phyloP scores from a whole-genome alignment of 2,797 vertebrate genomes.

The Labeo calbasu region DNA sequence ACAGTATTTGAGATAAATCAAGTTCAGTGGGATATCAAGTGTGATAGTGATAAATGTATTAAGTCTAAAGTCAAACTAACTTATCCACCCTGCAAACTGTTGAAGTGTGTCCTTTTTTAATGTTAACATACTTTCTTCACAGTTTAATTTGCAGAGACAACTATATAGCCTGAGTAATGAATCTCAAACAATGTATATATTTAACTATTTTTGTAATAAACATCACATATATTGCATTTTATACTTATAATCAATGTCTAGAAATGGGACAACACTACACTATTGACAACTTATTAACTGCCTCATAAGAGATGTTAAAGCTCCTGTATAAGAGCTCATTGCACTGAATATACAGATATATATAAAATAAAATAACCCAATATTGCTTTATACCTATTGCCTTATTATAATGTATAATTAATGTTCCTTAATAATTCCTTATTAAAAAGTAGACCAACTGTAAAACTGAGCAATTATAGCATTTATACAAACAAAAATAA shows the following conservation, averaged over 20 bases:
- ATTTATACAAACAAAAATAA: not conserved
- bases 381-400: not conserved
- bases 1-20: not conserved
- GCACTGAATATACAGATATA: not conserved
- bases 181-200: no score
- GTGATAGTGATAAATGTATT: not conserved
- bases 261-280: no score
- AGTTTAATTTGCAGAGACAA: not conserved
- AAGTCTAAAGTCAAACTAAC: not conserved
- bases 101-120: not conserved
- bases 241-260: no score
- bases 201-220: no score
- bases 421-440: no score
- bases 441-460: no score
- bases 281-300: no score
- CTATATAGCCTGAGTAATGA: not conserved
- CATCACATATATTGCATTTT: no score
- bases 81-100: not conserved
- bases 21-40: not conserved
- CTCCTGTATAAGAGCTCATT: not conserved
- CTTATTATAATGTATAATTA: not conserved
- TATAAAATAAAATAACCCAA: not conserved
- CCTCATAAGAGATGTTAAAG: no score
- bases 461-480: not conserved
- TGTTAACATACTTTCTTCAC: not conserved